Evolutionary conservation across 2,888 invertebrate species (phyloP), one percentile per base, ranked within the genome.

Genomic region (Tridacna gigas): DNA sequence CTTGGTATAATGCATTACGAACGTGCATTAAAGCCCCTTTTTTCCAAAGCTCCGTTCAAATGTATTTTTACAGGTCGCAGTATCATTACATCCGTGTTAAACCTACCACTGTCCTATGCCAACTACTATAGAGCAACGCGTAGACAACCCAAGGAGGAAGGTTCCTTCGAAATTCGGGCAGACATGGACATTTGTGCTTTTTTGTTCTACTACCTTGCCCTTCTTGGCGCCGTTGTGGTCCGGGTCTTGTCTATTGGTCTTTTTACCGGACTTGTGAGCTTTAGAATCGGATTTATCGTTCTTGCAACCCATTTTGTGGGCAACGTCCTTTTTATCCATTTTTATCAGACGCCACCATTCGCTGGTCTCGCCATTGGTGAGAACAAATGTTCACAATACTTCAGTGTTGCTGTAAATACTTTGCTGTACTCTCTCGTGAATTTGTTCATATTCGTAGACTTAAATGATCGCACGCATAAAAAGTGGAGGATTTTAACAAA

Each of bases 391-490:
- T 51, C 51, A 2, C n/a, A 51, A n/a, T 51, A 20, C 13, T 48
- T 71, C 25, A 71, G 71, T 51, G 26, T 26, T 12, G 13, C 26
- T 9, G 26, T 51, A 5, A 48, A 71, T 15, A 51, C 48, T 18
- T n/a, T 71, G 11, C 51, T 51, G 0, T 71, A 71, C 51, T 48
- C 71, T 25, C 20, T 71, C 15, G 71, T 71, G 25, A 71, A 71
- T 71, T 25, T 71, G 25, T 45, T 71, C 18, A 22, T 71, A 22
- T 71, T 71, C 18, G 71, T 51, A 13, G 71, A 51, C 47, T 25
- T 71, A 26, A 71, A 71, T n/a, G 71, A 71, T 71, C 71, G 71
- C 7, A 71, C 71, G 5, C 20, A 51, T 7, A 71, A 71, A 51
- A n/a, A 26, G 51, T 71, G 71, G 71, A 28, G 71, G 12, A 51